Base-by-base conservation (phyloP, 2,797 vertebrate species). In the Rousettus madagascariensis region DNA sequence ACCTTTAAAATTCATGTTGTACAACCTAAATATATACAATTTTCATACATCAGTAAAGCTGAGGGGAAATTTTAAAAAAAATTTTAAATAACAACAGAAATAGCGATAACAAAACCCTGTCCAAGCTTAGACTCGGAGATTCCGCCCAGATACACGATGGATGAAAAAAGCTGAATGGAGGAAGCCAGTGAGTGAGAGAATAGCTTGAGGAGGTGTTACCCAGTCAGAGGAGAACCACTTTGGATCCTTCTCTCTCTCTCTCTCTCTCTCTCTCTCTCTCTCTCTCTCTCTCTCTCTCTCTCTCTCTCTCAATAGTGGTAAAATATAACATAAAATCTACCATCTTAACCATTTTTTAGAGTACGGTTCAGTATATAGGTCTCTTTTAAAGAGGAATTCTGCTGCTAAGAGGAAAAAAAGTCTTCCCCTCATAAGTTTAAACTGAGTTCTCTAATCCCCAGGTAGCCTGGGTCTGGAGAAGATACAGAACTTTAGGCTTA, bases 251-350 rank as follows among this genome's bases (percentile, higher is more conserved):
- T 33, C 33, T 33, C 33, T 33, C 33, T 33, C 33, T 33, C 33
- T 33, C 33, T 20, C 41, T 49, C 38, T 43, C 8, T 43, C 6
- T 75, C 38, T 53, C 24, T 33, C 33, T 33, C 33, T 33, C 33
- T 33, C 33, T 33, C 33, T 33, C 33, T 33, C 15, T 75, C 24
- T 20, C 41, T 49, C 38, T 43, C 8, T 43, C 6, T 75, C 38
- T 53, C 24, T 72, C 33, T 51, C 30, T 92, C 20, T 24, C 24
- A 49, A 72, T 49, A 86, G 24, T 33, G 43, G 6, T 8, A 72
- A 93, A 89, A 90, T 38, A 75, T n/a, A 41, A 20, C 61, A 43
- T 80, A 69, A 89, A 92, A 75, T 55, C 88, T 57, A n/a, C 16
- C 59, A n/a, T 53, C 43, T 22, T 75, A 24, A 41, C 46, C 33